Base-by-base conservation (phyloP, 2,797 vertebrate genomes). In the Spizella passerina region DNA sequence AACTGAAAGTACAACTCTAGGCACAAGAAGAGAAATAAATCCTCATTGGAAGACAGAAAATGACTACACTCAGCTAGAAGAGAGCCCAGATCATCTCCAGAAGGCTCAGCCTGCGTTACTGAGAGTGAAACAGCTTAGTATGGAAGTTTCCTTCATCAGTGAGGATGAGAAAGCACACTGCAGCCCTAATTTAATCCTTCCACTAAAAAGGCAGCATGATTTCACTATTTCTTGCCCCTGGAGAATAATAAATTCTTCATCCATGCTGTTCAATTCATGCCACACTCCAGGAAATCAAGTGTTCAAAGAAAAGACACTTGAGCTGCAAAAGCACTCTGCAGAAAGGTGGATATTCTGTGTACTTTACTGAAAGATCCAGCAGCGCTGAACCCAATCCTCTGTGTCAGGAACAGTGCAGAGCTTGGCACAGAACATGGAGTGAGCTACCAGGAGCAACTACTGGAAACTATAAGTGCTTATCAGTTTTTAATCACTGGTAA, bases 231-330 rank as follows among this genome's bases (percentile, higher is more conserved):
- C 88, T 95, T 95, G 82, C 82, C 93, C 86, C 73, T 81, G 46
- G 92, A 94, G 95, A 94, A 95, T 95, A 96, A 93, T 89, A 93
- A 96, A 92, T 95, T 96, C 95, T 96, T 96, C 95, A 96, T 95
- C 93, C 95, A 92, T 55, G 92, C 95, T 93, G 94, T 92, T 96
- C 93, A 93, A 96, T 97, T 97, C 91, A 93, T 82, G 76, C 79
- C 87, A 96, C 94, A 82, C 94, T 94, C 94, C 93, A 93, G 95
- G 94, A 94, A 96, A 96, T 93, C 87, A 92, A 94, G 77, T 89
- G 89, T 66, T 96, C 94, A 93, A 91, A 95, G 89, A 93, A 91
- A 92, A 96, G 95, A 92, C 89, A 96, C 88, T 94, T 82, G 96
- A 96, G 96, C 94, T 93, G 86, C 88, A 89, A 86, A 96, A 93